Base-by-base conservation (phyloP, 1,140 invertebrate genomes). In the Fragariocoptes setiger region DNA sequence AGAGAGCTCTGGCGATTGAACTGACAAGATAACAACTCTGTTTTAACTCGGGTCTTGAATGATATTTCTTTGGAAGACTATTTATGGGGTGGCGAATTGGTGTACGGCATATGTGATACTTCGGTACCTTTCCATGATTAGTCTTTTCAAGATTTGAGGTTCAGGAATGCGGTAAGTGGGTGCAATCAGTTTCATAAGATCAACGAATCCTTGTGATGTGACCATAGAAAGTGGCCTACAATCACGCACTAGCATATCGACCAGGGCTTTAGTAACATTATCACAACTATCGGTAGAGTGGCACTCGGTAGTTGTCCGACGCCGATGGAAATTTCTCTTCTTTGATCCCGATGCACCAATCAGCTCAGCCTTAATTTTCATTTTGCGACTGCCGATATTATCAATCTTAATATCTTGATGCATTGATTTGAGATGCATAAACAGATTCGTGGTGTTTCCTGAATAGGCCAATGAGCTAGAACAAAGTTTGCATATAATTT, bases 351-450 rank as follows among this genome's bases (percentile, higher is more conserved):
- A n/a, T n/a, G n/a, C n/a, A n/a, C n/a, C n/a, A n/a, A n/a, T n/a
- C n/a, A n/a, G n/a, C n/a, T n/a, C n/a, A n/a, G n/a, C n/a, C n/a
- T n/a, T n/a, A n/a, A n/a, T n/a, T n/a, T n/a, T n/a, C n/a, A n/a
- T n/a, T n/a, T n/a, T n/a, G n/a, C n/a, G n/a, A n/a, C n/a, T n/a
- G n/a, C n/a, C n/a, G n/a, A n/a, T n/a, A n/a, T n/a, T n/a, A n/a
- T n/a, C n/a, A n/a, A n/a, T 39, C 15, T 46, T 42, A 13, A 37
- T 37, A 22, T 47, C 46, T 16, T 42, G 44, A 40, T 47, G 46
- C 40, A 47, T 46, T 1, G 46, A 39, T 37, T 18, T 44, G 45
- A 31, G 55, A 59, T 46, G 47, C 47, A 44, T 42, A 35, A 42
- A 47, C 4, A 47, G 37, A 40, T 47, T 47, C 3, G 46, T 46